A percentile compares a stretch with the other conserved stretches of the same genome.
Evolutionary conservation across 2,888 invertebrate genomes (phyloP).

Genomic region (Caradrina kadenii): DNA sequence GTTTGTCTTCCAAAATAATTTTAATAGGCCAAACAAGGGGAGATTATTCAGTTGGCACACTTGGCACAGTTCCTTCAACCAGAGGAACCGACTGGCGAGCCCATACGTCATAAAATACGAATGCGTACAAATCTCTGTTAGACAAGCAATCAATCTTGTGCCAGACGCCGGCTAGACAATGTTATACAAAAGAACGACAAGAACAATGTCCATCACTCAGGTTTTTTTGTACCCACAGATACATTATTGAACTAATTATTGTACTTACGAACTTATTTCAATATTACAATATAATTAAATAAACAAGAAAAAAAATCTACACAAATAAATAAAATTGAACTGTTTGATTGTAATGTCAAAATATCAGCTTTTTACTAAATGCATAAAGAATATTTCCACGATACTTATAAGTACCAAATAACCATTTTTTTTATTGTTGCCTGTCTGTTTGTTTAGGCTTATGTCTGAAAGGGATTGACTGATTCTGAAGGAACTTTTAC

Average conservation of each 20-base stretch:
- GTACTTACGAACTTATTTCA: background rate
- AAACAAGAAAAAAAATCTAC: too few species aligned
- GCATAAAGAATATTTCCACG: too few species aligned
- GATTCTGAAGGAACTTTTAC: too few species aligned
- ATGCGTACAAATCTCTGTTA: conserved; percentile 29
- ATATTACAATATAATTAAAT: conserved; percentile 2
- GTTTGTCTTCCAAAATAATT: background rate
- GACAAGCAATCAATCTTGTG: conserved; percentile 41
- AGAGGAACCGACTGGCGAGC: background rate
- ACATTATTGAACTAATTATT: conserved; percentile 4
- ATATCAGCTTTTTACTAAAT: too few species aligned
- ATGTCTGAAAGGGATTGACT: too few species aligned
- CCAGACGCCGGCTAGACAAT: conserved; percentile 41
- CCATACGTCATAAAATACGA: conserved; percentile 16
- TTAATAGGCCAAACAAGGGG: background rate
- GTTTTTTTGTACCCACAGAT: background rate
- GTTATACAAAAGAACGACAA: conserved; percentile 17
- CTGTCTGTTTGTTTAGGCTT: too few species aligned
- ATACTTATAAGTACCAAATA: too few species aligned
- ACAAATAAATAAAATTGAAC: too few species aligned
- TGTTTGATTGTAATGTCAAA: too few species aligned
- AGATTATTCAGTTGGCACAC: conserved; percentile 13
- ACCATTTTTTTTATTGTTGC: too few species aligned
- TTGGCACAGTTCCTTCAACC: conserved; percentile 26
- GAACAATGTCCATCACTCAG: conserved; percentile 1